These are phyloP conservation scores for Synergus japonicus DNA, from an alignment of 2,888 invertebrate genomes.

Conservation along the genomic window DNA sequence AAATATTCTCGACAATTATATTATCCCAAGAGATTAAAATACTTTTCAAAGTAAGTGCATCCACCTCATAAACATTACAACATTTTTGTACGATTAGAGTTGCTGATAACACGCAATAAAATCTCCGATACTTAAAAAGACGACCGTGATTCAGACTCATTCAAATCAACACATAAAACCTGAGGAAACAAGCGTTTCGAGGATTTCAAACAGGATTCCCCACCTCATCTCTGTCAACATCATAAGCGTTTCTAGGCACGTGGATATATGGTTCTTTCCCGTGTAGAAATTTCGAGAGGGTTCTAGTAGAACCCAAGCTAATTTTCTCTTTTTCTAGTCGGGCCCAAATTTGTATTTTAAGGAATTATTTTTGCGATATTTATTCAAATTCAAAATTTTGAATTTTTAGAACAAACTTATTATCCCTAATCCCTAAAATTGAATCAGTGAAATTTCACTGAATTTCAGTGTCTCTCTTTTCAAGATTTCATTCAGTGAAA, in stretches of 20 bases:
- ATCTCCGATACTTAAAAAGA: conserved; percentile 19
- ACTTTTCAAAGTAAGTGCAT: conserved; percentile 11
- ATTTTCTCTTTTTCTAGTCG: no score
- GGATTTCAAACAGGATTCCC: conserved; percentile 35
- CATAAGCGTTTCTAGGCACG: conserved; percentile 24
- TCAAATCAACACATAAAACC: conserved; percentile 38
- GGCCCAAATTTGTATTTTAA: no score
- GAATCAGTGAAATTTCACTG: no score
- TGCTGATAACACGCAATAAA: conserved; percentile 28
- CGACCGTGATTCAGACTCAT: conserved; percentile 23
- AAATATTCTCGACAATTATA: not conserved
- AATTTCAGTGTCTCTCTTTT: no score
- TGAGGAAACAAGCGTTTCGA: conserved; percentile 30
- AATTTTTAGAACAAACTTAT: no score
- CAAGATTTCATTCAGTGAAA: no score
- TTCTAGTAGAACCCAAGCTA: no score
- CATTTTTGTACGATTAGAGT: conserved; percentile 8
- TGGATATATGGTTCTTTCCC: not conserved
- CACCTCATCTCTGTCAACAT: not conserved
- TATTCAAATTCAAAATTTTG: no score
- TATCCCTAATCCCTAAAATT: no score
- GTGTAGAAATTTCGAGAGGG: no score
- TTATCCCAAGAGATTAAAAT: conserved; percentile 12
- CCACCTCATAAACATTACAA: conserved; percentile 9
- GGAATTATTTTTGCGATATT: no score